Conservation (phyloP, 1,140 invertebrate species). For the Drosophila persimilis region DNA sequence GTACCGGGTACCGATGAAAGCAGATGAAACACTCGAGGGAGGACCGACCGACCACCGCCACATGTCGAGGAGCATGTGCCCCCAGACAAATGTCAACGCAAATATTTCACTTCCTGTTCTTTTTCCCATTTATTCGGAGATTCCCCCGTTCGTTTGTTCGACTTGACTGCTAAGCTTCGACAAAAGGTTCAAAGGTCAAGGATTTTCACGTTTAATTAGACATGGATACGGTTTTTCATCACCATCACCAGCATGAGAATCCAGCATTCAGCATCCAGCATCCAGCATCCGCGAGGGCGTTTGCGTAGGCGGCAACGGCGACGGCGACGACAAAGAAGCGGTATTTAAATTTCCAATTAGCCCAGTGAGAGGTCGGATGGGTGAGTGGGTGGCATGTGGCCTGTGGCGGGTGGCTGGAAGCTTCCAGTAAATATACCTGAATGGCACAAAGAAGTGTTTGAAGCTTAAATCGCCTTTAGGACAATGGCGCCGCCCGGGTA, state of each 20-base stretch:
- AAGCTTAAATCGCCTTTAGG: slow-evolving; percentile 25
- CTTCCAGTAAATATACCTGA: slow-evolving; percentile 41
- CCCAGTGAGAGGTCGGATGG: background rate
- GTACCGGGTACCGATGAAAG: slow-evolving; percentile 5
- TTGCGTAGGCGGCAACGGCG: background rate
- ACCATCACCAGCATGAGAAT: slow-evolving; percentile 3
- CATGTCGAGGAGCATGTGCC: slow-evolving; percentile 45
- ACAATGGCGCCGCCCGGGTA: background rate
- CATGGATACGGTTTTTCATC: slow-evolving; percentile 20
- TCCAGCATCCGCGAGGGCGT: slow-evolving; percentile 27
- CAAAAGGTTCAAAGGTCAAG: slow-evolving; percentile 72
- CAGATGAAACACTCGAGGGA: slow-evolving; percentile 21
- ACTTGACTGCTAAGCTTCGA: slow-evolving; percentile 12
- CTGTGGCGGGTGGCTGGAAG: background rate
- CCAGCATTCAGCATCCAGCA: background rate
- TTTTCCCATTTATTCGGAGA: slow-evolving; percentile 9
- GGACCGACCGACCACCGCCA: slow-evolving; percentile 31
- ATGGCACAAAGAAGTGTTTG: slow-evolving; percentile 47
- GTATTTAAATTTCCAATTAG: slow-evolving; percentile 58
- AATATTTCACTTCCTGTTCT: slow-evolving; percentile 76
- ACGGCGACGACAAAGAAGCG: slow-evolving; percentile 4
- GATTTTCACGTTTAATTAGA: slow-evolving; percentile 71
- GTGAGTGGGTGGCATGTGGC: background rate
- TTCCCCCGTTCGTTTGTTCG: background rate
- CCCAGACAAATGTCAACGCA: slow-evolving; percentile 64